Base-by-base conservation (phyloP, 2,888 invertebrate species). In the Poecilus cupreus region DNA sequence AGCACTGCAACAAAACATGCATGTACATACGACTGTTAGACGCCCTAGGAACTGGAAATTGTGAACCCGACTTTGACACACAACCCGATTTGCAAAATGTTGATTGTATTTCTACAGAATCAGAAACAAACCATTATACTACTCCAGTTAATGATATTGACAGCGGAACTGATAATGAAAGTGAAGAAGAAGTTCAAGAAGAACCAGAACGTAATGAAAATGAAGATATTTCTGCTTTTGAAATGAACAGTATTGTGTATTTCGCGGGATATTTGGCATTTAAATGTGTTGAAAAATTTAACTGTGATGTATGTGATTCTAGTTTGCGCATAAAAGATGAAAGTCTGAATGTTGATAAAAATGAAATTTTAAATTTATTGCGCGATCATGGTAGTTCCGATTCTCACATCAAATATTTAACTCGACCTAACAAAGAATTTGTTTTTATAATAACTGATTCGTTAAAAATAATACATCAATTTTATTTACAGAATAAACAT, bases 1-100 rank as follows among this genome's bases (percentile, higher is more conserved):
- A 24, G 43, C 82, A 18, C 74, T 82, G 24, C 83, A 84, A 49
- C 83, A 84, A 16, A 82, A 82, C 72, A 84, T 83, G 79, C 49
- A 77, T 39, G n/a, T n/a, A n/a, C n/a, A 83, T 83, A 11, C 64
- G 76, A 11, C 57, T 83, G 16, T 82, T 82, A 80, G 74, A 4
- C 43, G 80, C 76, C 0, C 75, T 80, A 1, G 78, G 84, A 54
- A 64, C 83, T 0, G 51, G 78, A 77, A 84, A 84, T 75, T 84
- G 83, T 68, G 64, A 82, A 81, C 8, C 39, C 8, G 39, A 39
- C n/a, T 8, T 11, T n/a, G 39, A 39, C n/a, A n/a, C 8, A n/a
- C 39, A 39, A 39, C 39, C n/a, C n/a, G n/a, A 46, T 46, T 46
- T 6, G n/a, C 11, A 13, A 46, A 46, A 46, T 46, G 4, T 46